Base-by-base conservation (phyloP, 2,113 vertebrate genomes). In the Garra rufa region DNA sequence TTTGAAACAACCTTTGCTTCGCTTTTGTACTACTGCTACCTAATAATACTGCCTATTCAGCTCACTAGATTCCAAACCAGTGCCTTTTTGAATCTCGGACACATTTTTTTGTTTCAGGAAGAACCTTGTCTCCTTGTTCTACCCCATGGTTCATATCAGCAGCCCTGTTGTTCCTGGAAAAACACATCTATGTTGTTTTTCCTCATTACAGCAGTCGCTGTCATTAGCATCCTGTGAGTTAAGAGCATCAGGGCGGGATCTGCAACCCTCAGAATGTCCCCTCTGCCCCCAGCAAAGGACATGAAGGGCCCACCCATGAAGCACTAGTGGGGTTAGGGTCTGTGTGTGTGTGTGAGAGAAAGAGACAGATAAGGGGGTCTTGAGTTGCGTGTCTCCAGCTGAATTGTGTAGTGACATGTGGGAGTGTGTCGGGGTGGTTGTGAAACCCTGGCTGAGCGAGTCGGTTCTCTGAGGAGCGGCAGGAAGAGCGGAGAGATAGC, bases 271-370 rank as follows among this genome's bases (percentile, higher is more conserved):
- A 85, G 76, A 85, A 85, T 85, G 67, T 85, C 85, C 77, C 84
- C 85, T 82, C 67, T 84, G 82, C 61, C 84, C 67, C 71, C 67
- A 43, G 79, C 76, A 76, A 85, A 83, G 76, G 86, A 87, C 84
- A 79, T 85, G 76, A 89, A 89, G 86, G 88, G 93, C 91, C 94
- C 94, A 94, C 94, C 89, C 94, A 94, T 76, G 21, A 65, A 91
- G 93, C 86, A 76, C 44, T 76, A 83, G 84, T 87, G 91, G 83
- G 87, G 86, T 79, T 85, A 2, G 71, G 78, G 65, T 89, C 61
- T 86, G 69, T 86, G 59, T 61, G 34, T 9, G 28, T 19, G 63
- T 9, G 63, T 0, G 19, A 3, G 65, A 69, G 65, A 30, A 81
- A 46, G 76, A 28, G 30, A 55, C n/a, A 6, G 69, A 71, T n/a